Percentiles rank a stretch among this genome's conserved stretches.
These are phyloP conservation scores for Sitta carolinensis DNA, from an alignment of 2,797 vertebrate genomes.

Conservation along the genomic window DNA sequence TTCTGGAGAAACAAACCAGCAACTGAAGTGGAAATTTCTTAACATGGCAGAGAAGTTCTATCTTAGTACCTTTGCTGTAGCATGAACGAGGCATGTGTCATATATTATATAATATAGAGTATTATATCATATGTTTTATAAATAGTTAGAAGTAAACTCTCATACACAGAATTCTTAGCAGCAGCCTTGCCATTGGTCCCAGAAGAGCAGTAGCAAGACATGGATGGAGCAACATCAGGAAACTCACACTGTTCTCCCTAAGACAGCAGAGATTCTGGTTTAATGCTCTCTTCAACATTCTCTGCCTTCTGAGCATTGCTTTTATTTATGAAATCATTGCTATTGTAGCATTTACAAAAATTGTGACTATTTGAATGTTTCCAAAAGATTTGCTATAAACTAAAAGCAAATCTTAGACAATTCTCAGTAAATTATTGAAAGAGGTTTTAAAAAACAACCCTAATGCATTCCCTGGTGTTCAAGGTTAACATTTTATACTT, in stretches of 20 bases:
- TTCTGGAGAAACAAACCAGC: background rate
- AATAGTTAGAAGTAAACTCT: background rate
- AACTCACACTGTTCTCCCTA: background rate
- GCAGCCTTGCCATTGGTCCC: background rate
- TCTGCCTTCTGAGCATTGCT: background rate
- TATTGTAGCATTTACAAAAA: background rate
- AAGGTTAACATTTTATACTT: constrained; percentile 27
- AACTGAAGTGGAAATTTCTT: background rate
- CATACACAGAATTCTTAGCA: background rate
- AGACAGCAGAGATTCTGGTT: background rate
- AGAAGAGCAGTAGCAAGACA: background rate
- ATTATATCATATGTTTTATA: background rate
- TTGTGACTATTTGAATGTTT: background rate
- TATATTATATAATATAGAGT: background rate
- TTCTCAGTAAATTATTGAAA: background rate
- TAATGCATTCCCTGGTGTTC: background rate
- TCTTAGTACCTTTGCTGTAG: background rate
- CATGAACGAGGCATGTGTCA: background rate
- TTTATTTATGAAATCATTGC: constrained; percentile 13
- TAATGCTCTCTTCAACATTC: background rate
- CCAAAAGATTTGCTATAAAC: background rate
- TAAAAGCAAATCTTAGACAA: background rate
- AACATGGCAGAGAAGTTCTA: background rate
- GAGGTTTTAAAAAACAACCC: background rate
- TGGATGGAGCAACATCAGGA: background rate